A percentile compares a stretch with the other conserved stretches of the same genome.
These are phyloP conservation scores for Nymphalis urticae DNA, from an alignment of 2,888 invertebrate genomes.

Conservation along the genomic window DNA sequence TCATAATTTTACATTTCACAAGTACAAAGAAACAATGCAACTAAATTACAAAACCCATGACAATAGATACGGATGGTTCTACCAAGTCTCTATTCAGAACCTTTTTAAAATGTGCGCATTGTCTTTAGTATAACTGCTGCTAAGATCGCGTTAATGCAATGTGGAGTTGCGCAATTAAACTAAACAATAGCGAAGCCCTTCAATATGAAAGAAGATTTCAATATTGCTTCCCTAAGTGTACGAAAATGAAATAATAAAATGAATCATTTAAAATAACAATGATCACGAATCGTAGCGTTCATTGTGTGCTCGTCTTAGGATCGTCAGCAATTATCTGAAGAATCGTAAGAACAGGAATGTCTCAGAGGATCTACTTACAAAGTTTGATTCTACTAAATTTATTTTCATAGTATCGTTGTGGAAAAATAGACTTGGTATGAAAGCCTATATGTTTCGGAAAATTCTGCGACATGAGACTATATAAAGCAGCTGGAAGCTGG, in stretches of 20 bases:
- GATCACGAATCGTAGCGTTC: too few relatives aligned
- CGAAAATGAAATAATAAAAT: neutral
- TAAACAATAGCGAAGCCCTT: conserved; percentile 15
- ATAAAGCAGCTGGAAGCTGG: too few relatives aligned
- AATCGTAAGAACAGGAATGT: too few relatives aligned
- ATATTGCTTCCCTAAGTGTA: neutral
- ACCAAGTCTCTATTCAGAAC: conserved; percentile 13
- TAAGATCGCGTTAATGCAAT: conserved; percentile 22
- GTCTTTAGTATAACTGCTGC: conserved; percentile 18
- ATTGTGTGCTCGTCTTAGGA: too few relatives aligned
- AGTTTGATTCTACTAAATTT: too few relatives aligned
- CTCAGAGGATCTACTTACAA: too few relatives aligned
- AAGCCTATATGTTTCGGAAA: too few relatives aligned
- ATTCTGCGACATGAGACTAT: too few relatives aligned
- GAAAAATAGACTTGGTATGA: too few relatives aligned
- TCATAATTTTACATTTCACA: neutral
- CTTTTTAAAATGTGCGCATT: conserved; percentile 18
- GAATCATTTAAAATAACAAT: neutral
- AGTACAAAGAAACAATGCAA: conserved; percentile 16
- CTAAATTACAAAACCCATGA: conserved; percentile 18
- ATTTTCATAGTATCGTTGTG: too few relatives aligned
- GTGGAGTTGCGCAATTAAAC: conserved; percentile 27
- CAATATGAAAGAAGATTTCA: conserved; percentile 2
- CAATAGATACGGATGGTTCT: conserved; percentile 25
- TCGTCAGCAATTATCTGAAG: too few relatives aligned